These are phyloP conservation scores for Equus przewalskii DNA, from an alignment of 2,113 vertebrate species.

Conservation along the genomic window DNA sequence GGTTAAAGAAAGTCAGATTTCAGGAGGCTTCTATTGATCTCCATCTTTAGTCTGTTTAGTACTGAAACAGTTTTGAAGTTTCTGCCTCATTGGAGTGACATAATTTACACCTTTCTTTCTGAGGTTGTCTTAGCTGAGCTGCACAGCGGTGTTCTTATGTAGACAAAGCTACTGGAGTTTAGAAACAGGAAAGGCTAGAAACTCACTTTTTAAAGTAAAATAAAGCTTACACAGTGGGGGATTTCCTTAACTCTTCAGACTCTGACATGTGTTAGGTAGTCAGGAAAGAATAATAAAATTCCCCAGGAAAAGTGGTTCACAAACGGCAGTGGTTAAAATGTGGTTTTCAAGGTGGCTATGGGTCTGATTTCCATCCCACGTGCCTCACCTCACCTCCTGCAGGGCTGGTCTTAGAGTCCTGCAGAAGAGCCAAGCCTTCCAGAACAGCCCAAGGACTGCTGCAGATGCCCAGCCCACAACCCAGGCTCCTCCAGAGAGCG, in stretches of 20 bases:
- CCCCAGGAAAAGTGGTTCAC: constrained; percentile 61
- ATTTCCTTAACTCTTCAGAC: constrained; percentile 78
- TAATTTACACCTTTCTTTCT: constrained; percentile 77
- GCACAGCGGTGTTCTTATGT: constrained; percentile 69
- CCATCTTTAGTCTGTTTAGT: constrained; percentile 8
- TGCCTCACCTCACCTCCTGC: constrained; percentile 51
- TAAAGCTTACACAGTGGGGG: constrained; percentile 79
- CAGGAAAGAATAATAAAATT: constrained; percentile 80
- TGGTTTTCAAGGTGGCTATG: constrained; percentile 47
- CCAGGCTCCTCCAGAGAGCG: neutral
- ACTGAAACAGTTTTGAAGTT: constrained; percentile 60
- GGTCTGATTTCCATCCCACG: constrained; percentile 55
- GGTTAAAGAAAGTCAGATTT: constrained; percentile 42
- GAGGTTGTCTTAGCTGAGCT: constrained; percentile 51
- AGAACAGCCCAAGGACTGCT: neutral
- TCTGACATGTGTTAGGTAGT: constrained; percentile 74
- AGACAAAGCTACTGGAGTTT: constrained; percentile 79
- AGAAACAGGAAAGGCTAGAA: constrained; percentile 80
- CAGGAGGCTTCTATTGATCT: constrained; percentile 17
- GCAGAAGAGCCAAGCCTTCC: neutral
- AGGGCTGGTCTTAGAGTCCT: constrained; percentile 24
- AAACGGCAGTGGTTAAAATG: constrained; percentile 66
- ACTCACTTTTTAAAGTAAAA: constrained; percentile 78
- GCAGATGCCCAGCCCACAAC: neutral
- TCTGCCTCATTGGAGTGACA: constrained; percentile 61